phyloP scores from a whole-genome alignment of 2,113 vertebrate species.

The Rhadina sibilatrix region DNA sequence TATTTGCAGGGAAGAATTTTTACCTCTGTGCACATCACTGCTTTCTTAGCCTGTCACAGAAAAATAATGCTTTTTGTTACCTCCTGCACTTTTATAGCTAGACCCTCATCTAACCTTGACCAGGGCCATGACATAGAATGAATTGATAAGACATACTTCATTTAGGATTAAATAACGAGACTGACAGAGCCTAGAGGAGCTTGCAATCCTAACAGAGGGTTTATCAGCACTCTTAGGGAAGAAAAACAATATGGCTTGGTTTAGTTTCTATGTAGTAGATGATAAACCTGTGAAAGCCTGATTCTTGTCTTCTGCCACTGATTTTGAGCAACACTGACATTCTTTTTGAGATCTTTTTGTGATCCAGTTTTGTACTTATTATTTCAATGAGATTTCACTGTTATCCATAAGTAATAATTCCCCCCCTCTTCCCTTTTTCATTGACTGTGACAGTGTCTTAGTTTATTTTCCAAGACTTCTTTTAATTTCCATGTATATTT shows the following conservation, averaged over 20 bases:
- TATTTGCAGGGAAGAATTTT: not conserved
- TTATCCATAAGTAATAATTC: not conserved
- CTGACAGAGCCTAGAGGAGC: slow-evolving; percentile 15
- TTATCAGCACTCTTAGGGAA: not conserved
- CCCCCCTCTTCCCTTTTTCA: not conserved
- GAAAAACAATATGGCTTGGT: not conserved
- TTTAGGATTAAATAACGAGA: slow-evolving; percentile 50
- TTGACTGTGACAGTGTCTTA: not conserved
- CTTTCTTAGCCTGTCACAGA: not conserved
- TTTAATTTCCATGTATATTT: not conserved
- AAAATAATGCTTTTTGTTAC: not conserved
- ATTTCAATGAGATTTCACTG: not conserved
- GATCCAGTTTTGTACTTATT: not conserved
- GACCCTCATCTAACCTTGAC: slow-evolving; percentile 40
- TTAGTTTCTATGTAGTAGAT: not conserved
- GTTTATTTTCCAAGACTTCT: not conserved
- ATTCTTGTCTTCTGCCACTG: not conserved
- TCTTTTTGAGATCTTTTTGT: not conserved
- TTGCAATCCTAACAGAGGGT: not conserved
- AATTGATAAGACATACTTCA: slow-evolving; percentile 54
- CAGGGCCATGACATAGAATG: not conserved
- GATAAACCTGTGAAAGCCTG: not conserved
- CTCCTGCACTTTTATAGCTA: not conserved
- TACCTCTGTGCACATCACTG: not conserved
- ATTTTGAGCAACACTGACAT: not conserved